Conservation (phyloP, 2,113 vertebrate genomes). For the Melanerpes formicivorus region DNA sequence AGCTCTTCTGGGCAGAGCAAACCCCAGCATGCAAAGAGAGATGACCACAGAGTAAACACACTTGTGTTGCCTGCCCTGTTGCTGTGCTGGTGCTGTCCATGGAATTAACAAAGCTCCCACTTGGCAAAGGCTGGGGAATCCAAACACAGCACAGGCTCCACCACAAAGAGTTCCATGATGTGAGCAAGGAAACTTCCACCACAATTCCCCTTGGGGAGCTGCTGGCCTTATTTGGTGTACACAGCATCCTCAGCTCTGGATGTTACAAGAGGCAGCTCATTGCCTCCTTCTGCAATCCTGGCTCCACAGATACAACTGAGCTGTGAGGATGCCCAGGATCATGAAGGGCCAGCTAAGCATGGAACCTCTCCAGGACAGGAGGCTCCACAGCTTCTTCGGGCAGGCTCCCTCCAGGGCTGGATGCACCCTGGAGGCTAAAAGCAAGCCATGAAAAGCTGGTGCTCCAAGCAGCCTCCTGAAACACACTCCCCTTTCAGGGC, state of each 20-base stretch:
- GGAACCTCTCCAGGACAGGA: too few relatives aligned
- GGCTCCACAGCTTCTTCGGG: too few relatives aligned
- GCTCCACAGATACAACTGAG: too few relatives aligned
- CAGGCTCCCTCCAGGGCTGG: too few relatives aligned
- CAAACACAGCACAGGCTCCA: neutral
- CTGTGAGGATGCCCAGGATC: too few relatives aligned
- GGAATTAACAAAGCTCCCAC: neutral
- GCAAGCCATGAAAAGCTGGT: neutral
- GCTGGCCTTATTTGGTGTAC: constrained; percentile 2
- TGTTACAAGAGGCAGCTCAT: neutral
- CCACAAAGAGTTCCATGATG: neutral
- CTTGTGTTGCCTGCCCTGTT: neutral
- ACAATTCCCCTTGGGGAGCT: neutral
- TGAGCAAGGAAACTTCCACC: neutral
- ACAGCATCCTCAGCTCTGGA: neutral
- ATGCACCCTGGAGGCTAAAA: neutral
- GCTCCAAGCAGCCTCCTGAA: neutral
- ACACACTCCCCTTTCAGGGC: neutral
- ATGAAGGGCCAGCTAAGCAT: too few relatives aligned
- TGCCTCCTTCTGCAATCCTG: neutral
- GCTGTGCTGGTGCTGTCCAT: neutral
- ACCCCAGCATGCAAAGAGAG: neutral
- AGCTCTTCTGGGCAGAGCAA: neutral
- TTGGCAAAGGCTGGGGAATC: neutral
- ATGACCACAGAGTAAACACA: neutral